Conservation (phyloP, 2,113 vertebrate genomes). For the Dromiciops gliroides region DNA sequence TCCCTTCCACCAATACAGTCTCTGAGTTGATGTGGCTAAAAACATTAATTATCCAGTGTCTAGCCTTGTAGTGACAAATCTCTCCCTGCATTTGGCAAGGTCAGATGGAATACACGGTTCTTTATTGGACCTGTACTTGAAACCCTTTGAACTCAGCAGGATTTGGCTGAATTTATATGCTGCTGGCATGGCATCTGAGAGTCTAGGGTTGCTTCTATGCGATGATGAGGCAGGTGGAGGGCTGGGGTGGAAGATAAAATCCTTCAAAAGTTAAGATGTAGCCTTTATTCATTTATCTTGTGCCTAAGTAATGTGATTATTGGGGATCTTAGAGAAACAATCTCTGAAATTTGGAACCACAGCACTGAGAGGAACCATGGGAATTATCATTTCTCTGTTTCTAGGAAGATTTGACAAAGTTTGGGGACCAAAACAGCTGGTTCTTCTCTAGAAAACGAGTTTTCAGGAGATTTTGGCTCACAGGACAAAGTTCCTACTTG, state of each 20-base stretch:
- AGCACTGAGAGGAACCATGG: background rate
- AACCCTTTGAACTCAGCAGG: too few relatives aligned
- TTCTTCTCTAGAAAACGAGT: background rate
- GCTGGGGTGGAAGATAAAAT: background rate
- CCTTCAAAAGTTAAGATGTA: background rate
- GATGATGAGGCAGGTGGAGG: background rate
- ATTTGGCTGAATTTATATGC: background rate
- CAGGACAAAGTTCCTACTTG: background rate
- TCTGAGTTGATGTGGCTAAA: background rate
- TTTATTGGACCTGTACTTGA: background rate
- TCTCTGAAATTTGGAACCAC: background rate
- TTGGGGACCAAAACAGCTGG: background rate
- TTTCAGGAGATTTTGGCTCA: background rate
- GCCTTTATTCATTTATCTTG: background rate
- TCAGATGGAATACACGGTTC: background rate
- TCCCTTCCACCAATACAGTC: background rate
- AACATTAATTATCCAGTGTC: too few relatives aligned
- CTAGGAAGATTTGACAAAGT: background rate
- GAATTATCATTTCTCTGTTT: background rate
- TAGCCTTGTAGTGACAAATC: background rate
- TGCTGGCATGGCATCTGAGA: too few relatives aligned
- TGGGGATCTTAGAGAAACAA: background rate
- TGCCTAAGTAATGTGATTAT: background rate
- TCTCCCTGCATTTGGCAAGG: background rate
- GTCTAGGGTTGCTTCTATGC: background rate